Evolutionary conservation across 1,140 invertebrate species (phyloP).

Genomic region (Nephila pilipes): DNA sequence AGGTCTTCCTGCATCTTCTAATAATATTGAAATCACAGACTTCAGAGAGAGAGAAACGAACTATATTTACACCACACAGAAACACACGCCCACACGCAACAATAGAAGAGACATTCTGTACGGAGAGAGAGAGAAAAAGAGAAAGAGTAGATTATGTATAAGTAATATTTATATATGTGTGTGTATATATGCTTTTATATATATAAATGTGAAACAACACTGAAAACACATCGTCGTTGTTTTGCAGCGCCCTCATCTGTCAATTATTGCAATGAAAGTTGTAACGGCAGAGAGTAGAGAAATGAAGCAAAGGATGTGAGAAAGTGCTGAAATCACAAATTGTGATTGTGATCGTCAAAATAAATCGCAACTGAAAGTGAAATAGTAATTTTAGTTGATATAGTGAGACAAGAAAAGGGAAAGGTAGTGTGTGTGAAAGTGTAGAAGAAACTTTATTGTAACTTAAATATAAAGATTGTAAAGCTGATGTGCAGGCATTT

Average conservation of each 20-base stretch:
- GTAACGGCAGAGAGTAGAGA: background rate
- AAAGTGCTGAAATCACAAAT: background rate
- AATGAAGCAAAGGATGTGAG: background rate
- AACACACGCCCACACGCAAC: constrained; percentile 45
- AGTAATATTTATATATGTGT: background rate
- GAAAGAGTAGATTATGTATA: constrained; percentile 28
- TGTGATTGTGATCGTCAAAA: no score
- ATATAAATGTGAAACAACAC: constrained; percentile 64
- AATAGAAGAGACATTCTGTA: background rate
- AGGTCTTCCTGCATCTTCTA: background rate
- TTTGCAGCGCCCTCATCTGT: constrained; percentile 54
- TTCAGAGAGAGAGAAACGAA: constrained; percentile 36
- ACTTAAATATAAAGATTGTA: background rate
- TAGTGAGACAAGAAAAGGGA: background rate
- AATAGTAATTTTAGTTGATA: background rate
- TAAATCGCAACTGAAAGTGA: background rate
- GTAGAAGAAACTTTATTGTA: background rate
- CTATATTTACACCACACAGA: constrained; percentile 63
- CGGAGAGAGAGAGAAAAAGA: background rate
- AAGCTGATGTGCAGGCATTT: constrained; percentile 23
- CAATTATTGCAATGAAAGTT: constrained; percentile 57
- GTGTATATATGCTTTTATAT: background rate
- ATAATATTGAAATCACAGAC: constrained; percentile 63
- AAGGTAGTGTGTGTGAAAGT: background rate
- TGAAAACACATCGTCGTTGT: constrained; percentile 65